These are phyloP conservation scores for Brachyptera putata DNA, from an alignment of 2,888 invertebrate species.

Conservation along the genomic window DNA sequence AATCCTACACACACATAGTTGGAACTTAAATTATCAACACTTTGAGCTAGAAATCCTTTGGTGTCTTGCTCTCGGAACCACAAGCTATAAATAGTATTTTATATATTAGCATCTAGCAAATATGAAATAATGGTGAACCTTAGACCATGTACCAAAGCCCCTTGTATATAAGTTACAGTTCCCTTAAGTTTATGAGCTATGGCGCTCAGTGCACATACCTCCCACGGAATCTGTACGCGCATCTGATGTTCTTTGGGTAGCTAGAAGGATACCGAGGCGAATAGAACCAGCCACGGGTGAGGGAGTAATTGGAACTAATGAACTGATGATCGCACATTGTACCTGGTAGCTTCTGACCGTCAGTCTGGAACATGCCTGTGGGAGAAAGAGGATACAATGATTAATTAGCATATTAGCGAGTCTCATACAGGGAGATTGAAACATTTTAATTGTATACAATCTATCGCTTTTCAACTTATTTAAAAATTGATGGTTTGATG, in stretches of 20 bases:
- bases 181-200: not conserved
- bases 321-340: conserved; percentile 85
- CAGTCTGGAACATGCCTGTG: conserved; percentile 74
- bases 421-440: no score
- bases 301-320: conserved; percentile 65
- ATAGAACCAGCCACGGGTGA: conserved; percentile 73
- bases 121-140: not conserved
- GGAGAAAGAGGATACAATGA: no score
- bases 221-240: conserved; percentile 84
- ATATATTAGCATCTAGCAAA: not conserved
- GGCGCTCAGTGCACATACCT: conserved; percentile 59
- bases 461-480: no score
- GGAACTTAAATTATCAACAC: no score
- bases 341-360: conserved; percentile 69
- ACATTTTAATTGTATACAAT: no score
- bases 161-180: not conserved
- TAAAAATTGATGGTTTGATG: no score
- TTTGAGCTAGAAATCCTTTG: not conserved
- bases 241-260: conserved; percentile 87
- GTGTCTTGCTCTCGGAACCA: not conserved
- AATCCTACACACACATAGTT: no score
- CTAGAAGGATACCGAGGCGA: conserved; percentile 94
- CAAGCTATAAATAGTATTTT: not conserved
- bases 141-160: not conserved
- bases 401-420: no score